Conservation (phyloP, 2,797 vertebrate genomes). For the Synanceia verrucosa region DNA sequence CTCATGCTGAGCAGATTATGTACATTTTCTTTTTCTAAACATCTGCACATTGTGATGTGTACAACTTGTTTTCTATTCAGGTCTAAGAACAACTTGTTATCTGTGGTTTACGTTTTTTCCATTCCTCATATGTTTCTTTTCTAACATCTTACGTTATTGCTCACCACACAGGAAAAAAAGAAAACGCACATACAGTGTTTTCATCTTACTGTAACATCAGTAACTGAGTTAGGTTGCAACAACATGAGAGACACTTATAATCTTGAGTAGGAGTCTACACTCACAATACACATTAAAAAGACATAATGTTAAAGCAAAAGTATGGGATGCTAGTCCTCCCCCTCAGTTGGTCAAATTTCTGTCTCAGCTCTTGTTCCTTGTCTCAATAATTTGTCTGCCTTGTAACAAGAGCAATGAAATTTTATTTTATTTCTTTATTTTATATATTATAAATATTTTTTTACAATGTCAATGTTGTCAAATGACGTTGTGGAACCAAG, state of each 20-base stretch:
- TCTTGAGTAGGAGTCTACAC: slow-evolving; percentile 49
- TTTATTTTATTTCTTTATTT: background rate
- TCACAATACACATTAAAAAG: slow-evolving; percentile 26
- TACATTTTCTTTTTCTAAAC: slow-evolving; percentile 17
- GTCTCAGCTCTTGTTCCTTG: slow-evolving; percentile 11
- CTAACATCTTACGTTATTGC: slow-evolving; percentile 30
- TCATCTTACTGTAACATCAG: slow-evolving; percentile 42
- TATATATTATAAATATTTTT: background rate
- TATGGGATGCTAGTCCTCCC: slow-evolving; percentile 34
- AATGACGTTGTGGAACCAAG: no score
- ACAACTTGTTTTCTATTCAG: slow-evolving; percentile 32
- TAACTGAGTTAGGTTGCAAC: slow-evolving; percentile 38
- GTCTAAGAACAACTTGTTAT: slow-evolving; percentile 34
- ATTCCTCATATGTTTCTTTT: slow-evolving; percentile 56
- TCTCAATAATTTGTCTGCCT: slow-evolving; percentile 20
- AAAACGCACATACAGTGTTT: slow-evolving; percentile 43
- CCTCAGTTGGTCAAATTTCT: slow-evolving; percentile 31
- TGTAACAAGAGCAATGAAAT: slow-evolving; percentile 7
- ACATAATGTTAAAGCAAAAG: slow-evolving; percentile 38
- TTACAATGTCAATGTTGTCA: background rate
- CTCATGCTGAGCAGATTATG: background rate
- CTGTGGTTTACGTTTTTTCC: slow-evolving; percentile 68
- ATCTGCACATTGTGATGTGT: slow-evolving; percentile 19
- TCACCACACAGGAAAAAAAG: slow-evolving; percentile 56
- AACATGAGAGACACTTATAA: slow-evolving; percentile 19